These are phyloP conservation scores for Scopus umbretta DNA, from an alignment of 2,113 vertebrate species.

Conservation along the genomic window DNA sequence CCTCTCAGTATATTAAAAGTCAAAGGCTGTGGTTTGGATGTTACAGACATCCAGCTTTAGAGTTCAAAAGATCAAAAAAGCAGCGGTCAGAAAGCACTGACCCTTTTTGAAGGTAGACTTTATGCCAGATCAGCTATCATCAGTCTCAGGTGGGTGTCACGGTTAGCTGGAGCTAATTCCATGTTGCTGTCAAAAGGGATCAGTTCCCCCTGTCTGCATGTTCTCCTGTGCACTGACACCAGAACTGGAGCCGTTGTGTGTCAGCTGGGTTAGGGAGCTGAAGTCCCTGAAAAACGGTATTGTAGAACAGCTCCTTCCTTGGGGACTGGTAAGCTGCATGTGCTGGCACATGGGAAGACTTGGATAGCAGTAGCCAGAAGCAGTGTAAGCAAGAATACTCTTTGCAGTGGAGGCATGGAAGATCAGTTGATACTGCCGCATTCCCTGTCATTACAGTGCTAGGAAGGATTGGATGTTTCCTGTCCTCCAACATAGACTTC, in stretches of 20 bases:
- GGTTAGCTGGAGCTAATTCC: not conserved
- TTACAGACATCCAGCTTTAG: not conserved
- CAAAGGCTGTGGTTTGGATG: not conserved
- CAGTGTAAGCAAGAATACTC: too few relatives aligned
- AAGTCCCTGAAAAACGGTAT: not conserved
- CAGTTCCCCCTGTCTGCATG: not conserved
- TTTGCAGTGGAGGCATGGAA: not conserved
- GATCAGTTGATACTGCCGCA: accelerated
- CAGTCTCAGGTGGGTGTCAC: not conserved
- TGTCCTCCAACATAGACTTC: not conserved
- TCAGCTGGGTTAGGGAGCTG: not conserved
- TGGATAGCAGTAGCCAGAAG: not conserved
- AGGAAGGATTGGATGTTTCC: not conserved
- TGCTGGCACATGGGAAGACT: not conserved
- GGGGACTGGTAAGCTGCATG: not conserved
- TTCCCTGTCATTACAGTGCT: not conserved
- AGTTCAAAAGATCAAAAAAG: not conserved
- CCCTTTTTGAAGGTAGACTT: not conserved
- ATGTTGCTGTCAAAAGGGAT: not conserved
- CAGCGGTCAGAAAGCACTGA: not conserved
- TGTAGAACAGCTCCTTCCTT: too few relatives aligned
- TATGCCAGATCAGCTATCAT: too few relatives aligned
- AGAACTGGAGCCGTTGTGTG: not conserved
- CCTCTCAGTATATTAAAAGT: not conserved
- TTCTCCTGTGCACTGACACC: not conserved